Percentiles rank a stretch among this genome's conserved stretches.
These are phyloP conservation scores for Bombylius major DNA, from an alignment of 2,888 invertebrate species.

Conservation along the genomic window DNA sequence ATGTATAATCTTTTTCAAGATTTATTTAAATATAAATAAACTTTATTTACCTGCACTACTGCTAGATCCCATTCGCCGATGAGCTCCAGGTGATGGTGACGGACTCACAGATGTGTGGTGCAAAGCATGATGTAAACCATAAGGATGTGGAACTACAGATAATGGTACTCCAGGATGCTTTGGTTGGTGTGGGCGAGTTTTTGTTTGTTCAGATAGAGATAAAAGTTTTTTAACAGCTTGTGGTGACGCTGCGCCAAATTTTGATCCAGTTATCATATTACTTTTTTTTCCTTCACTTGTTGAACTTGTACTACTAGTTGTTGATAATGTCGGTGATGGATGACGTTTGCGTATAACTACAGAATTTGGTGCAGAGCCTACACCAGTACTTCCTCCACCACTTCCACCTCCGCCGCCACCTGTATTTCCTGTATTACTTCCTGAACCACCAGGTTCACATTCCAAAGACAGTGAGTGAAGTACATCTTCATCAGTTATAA, in stretches of 20 bases:
- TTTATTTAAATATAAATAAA: neutral
- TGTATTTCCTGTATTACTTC: slow-evolving; percentile 25
- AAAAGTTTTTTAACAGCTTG: slow-evolving; percentile 93
- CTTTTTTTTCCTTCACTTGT: slow-evolving; percentile 61
- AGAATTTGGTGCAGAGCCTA: slow-evolving; percentile 41
- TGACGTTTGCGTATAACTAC: slow-evolving; percentile 59
- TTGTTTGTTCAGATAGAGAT: slow-evolving; percentile 76
- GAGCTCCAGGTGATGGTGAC: slow-evolving; percentile 42
- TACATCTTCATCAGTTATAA: slow-evolving; percentile 78
- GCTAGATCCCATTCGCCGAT: slow-evolving; percentile 47
- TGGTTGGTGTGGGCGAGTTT: slow-evolving; percentile 80
- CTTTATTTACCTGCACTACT: slow-evolving; percentile 26
- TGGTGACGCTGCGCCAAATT: slow-evolving; percentile 78
- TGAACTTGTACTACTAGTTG: slow-evolving; percentile 82
- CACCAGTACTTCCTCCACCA: slow-evolving; percentile 41
- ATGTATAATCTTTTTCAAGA: no score
- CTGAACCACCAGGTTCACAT: slow-evolving; percentile 55
- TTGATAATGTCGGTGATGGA: slow-evolving; percentile 86
- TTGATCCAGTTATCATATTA: slow-evolving; percentile 40
- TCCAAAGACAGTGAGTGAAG: slow-evolving; percentile 79
- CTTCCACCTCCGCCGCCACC: slow-evolving; percentile 28
- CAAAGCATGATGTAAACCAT: slow-evolving; percentile 19
- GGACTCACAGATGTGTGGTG: slow-evolving; percentile 22
- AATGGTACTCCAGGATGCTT: slow-evolving; percentile 49
- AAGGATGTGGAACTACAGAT: slow-evolving; percentile 41